A percentile compares a stretch with the other conserved stretches of the same genome.
phyloP scores from a whole-genome alignment of 2,888 invertebrate species.

The Tanytarsus gracilentus region DNA sequence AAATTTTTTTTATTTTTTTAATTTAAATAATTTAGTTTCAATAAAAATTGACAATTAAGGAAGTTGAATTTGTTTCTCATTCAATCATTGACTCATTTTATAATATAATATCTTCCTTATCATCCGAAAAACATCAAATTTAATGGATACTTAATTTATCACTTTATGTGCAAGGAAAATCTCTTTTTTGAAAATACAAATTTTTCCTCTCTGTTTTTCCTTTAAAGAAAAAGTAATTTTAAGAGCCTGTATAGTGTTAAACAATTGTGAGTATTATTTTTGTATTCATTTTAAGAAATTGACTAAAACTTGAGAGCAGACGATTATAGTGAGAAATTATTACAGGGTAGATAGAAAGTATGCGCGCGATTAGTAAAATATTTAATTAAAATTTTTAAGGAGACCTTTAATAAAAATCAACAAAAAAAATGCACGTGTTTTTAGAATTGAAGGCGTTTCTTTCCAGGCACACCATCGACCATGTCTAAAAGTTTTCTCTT shows the following conservation, averaged over 20 bases:
- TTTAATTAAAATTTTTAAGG: no score
- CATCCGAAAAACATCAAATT: no score
- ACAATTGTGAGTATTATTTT: slow-evolving; percentile 20
- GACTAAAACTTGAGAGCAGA: background rate
- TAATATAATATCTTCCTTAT: no score
- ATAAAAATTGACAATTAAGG: no score
- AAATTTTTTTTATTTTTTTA: no score
- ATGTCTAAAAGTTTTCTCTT: slow-evolving; percentile 68
- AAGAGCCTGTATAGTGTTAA: background rate
- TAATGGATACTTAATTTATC: no score
- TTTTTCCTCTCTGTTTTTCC: background rate
- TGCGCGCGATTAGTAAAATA: background rate
- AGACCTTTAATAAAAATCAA: slow-evolving; percentile 1
- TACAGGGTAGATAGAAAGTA: slow-evolving; percentile 5
- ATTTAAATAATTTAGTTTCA: no score
- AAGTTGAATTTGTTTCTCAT: no score
- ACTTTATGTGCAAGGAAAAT: no score
- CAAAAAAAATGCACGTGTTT: background rate
- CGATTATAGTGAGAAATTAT: background rate
- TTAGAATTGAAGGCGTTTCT: slow-evolving; percentile 58
- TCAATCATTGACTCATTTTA: no score
- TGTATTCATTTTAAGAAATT: slow-evolving; percentile 7
- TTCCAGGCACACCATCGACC: slow-evolving; percentile 51
- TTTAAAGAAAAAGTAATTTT: background rate
- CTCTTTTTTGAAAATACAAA: no score